phyloP scores from a whole-genome alignment of 2,888 invertebrate genomes.

The Sarcophaga carnaria region DNA sequence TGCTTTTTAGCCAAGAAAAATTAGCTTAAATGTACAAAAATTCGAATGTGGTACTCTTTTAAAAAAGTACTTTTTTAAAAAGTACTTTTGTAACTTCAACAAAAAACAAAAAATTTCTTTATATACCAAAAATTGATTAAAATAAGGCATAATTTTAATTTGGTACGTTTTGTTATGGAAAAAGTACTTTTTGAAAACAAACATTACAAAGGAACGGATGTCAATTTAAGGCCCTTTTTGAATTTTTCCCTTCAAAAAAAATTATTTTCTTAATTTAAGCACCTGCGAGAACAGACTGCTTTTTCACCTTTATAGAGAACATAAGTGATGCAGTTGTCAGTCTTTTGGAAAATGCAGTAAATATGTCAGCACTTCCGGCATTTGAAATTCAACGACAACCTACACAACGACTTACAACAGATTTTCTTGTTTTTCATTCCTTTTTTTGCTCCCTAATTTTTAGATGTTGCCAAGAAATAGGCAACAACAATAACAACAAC shows the following conservation, averaged over 20 bases:
- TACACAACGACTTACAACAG: background rate
- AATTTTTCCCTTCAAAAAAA: background rate
- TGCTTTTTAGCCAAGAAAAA: no score
- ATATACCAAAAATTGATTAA: no score
- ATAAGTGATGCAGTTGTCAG: constrained; percentile 64
- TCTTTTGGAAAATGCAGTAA: constrained; percentile 58
- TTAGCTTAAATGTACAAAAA: no score
- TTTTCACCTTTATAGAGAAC: constrained; percentile 40
- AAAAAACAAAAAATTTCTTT: no score
- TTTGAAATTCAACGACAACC: constrained; percentile 30
- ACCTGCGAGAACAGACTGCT: background rate
- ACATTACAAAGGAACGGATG: no score
- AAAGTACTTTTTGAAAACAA: no score
- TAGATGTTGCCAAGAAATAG: constrained; percentile 4
- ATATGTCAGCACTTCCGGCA: constrained; percentile 69
- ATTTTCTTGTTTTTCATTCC: constrained; percentile 16
- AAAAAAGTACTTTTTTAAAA: no score
- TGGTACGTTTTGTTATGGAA: no score
- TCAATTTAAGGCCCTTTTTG: background rate
- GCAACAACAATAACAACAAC: background rate
- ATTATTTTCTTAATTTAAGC: background rate
- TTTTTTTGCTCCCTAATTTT: background rate
- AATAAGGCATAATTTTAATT: no score
- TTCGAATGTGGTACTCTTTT: no score
- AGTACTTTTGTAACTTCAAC: no score